Base-by-base conservation (phyloP, 2,797 vertebrate genomes). In the Nasua narica region DNA sequence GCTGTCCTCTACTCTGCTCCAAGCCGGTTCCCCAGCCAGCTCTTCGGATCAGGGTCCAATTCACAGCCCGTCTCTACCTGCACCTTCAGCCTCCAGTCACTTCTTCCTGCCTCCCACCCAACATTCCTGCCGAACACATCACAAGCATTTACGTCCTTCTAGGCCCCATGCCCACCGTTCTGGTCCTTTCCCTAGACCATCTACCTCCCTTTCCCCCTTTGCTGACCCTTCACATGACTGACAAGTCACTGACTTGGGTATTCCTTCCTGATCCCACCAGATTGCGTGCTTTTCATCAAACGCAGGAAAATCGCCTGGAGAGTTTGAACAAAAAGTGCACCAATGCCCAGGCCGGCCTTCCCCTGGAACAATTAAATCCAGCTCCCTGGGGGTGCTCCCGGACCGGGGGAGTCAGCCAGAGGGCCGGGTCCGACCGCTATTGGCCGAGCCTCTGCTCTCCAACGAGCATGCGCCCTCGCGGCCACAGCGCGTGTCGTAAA, bases 51-150 rank as follows among this genome's bases (percentile, higher is more conserved):
- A 54, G 37, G 6, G 0, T 50, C 8, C n/a, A n/a, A 65, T 40
- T 27, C 81, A 10, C 46, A 3, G 32, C 7, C 54, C 0, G 0
- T 11, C 25, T n/a, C 35, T 3, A 5, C 29, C 35, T 11, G 10
- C 3, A 32, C 15, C 13, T 65, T 56, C 77, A 9, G 27, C n/a
- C 9, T 32, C 19, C 7, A 29, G 8, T 7, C 4, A 3, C 50
- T 35, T 18, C 86, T 67, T 56, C 62, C 62, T 5, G 2, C 43
- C 29, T 15, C 16, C 5, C 43, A 40, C 5, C 1, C 62, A 0
- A 1, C 3, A 32, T 37, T 79, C 65, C 62, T 14, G 3, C 60
- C 70, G 5, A 5, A 15, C 32, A 2, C 16, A 21, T 2, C 18
- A 3, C 25, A 67, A 69, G 14, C 18, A 0, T 27, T 2, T 7